phyloP scores from a whole-genome alignment of 2,113 vertebrate species.

The Gila orcuttii region DNA sequence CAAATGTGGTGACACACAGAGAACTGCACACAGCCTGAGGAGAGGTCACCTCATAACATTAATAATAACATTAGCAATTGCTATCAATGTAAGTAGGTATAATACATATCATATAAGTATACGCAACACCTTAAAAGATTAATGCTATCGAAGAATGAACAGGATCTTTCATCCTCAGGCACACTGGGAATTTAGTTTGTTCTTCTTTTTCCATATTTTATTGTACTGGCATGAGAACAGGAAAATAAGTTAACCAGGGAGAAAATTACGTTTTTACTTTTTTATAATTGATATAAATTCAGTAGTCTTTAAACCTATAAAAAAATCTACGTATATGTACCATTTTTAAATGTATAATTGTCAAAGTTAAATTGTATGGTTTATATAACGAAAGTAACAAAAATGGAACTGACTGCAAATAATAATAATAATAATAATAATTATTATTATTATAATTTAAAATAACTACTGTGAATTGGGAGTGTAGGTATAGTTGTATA shows the following conservation, averaged over 20 bases:
- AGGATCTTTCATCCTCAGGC: conserved; percentile 1
- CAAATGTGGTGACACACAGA: conserved; percentile 15
- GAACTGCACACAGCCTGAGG: conserved; percentile 18
- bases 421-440: background rate
- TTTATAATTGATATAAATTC: background rate
- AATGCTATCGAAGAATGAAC: background rate
- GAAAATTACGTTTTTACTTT: background rate
- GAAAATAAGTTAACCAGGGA: background rate
- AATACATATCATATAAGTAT: no score
- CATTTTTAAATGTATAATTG: background rate
- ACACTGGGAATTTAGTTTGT: background rate
- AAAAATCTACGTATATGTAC: background rate
- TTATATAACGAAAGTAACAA: background rate
- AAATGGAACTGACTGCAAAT: background rate
- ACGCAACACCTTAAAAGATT: background rate
- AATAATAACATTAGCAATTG: conserved; percentile 9
- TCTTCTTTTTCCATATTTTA: background rate
- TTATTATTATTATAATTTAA: background rate
- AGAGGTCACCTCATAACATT: conserved; percentile 13
- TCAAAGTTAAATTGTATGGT: background rate
- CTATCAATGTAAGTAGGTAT: background rate
- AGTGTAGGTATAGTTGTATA: no score
- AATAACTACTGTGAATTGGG: no score
- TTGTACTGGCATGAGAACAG: background rate
- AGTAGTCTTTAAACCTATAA: background rate